These are phyloP conservation scores for Brachirus orientalis DNA, from an alignment of 2,113 vertebrate genomes.

Conservation along the genomic window DNA sequence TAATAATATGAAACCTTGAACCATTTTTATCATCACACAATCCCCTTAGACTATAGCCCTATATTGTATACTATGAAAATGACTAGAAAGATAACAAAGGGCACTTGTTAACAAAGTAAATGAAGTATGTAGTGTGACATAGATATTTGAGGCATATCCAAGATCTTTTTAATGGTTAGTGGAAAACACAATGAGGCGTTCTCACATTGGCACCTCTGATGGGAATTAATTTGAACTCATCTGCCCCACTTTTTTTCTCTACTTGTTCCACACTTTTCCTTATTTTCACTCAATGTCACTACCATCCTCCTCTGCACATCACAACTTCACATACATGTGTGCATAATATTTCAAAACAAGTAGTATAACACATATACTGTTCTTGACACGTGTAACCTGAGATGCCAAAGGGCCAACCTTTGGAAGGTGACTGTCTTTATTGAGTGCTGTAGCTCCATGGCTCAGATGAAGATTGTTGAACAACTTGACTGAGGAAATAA, in stretches of 20 bases:
- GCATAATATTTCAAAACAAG: slow-evolving; percentile 33
- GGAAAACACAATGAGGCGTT: slow-evolving; percentile 5
- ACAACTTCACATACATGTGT: slow-evolving; percentile 9
- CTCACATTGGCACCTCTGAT: slow-evolving; percentile 4
- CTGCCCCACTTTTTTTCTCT: neutral
- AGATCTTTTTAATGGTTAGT: slow-evolving; percentile 17
- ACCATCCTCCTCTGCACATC: neutral
- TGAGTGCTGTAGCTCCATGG: slow-evolving; percentile 37
- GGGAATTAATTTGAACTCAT: neutral
- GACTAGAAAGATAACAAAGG: neutral
- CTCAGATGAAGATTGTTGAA: too few species aligned
- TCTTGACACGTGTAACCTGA: slow-evolving; percentile 23
- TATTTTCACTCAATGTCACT: neutral
- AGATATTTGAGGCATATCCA: slow-evolving; percentile 20
- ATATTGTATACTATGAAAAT: neutral
- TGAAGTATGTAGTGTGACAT: slow-evolving; percentile 7
- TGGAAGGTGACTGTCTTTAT: slow-evolving; percentile 58
- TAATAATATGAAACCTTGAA: neutral
- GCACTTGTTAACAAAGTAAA: slow-evolving; percentile 6
- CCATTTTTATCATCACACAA: neutral
- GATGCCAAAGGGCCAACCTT: slow-evolving; percentile 27
- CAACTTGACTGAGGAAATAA: too few species aligned
- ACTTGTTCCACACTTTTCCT: neutral
- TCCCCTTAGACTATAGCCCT: neutral
- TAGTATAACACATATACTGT: slow-evolving; percentile 31